Percentiles rank a stretch among this genome's conserved stretches.
Evolutionary conservation across 2,888 invertebrate species (phyloP).

Genomic region (Blomia tropicalis): DNA sequence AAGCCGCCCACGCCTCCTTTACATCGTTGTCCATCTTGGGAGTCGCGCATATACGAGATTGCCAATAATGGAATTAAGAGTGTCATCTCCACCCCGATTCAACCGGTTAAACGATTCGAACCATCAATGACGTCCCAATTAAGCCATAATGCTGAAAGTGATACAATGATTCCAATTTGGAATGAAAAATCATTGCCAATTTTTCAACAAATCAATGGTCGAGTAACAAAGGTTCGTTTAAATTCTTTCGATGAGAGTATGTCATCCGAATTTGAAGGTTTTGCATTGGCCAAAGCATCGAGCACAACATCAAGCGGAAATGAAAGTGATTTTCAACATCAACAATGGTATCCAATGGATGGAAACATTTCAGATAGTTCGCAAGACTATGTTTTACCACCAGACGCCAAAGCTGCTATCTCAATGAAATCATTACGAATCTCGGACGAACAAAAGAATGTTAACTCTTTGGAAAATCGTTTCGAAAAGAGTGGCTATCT

Average conservation of each 20-base stretch:
- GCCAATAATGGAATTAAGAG: constrained; percentile 33
- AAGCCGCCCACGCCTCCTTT: constrained; percentile 74
- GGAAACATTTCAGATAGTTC: constrained; percentile 68
- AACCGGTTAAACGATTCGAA: constrained; percentile 3
- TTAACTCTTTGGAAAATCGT: constrained; percentile 18
- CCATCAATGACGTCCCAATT: background rate
- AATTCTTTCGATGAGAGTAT: background rate
- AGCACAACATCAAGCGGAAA: constrained; percentile 30
- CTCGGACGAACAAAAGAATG: background rate
- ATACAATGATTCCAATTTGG: background rate
- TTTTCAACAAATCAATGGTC: constrained; percentile 69
- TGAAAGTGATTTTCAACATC: constrained; percentile 11
- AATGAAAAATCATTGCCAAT: constrained; percentile 42
- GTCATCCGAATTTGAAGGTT: background rate
- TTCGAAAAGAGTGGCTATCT: constrained; percentile 52
- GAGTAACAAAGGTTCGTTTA: constrained; percentile 66
- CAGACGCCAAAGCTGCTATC: constrained; percentile 55
- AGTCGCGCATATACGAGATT: constrained; percentile 87
- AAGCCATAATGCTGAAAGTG: background rate
- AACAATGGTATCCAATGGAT: constrained; percentile 45
- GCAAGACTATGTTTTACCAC: constrained; percentile 89
- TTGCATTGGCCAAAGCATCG: background rate
- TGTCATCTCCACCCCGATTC: constrained; percentile 24
- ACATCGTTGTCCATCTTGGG: constrained; percentile 56
- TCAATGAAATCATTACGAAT: background rate